A percentile compares a stretch with the other conserved stretches of the same genome.
These are phyloP conservation scores for Pogonocichla stellata DNA, from an alignment of 2,113 vertebrate genomes.

Conservation along the genomic window DNA sequence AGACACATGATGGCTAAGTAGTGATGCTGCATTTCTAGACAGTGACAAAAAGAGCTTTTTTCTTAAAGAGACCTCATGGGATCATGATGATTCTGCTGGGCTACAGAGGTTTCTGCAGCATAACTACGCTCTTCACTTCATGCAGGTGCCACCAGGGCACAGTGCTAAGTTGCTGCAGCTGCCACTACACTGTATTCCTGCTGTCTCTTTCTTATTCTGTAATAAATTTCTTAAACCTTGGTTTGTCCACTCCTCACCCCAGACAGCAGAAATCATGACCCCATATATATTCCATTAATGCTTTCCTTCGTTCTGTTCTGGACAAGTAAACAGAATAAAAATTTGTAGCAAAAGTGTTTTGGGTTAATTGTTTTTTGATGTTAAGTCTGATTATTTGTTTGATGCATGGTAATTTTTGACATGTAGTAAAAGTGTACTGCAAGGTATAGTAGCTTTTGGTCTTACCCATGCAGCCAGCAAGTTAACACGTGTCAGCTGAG, in stretches of 20 bases:
- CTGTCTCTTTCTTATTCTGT: background rate
- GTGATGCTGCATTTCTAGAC: background rate
- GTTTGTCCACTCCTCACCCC: background rate
- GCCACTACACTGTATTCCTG: background rate
- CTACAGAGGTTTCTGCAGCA: background rate
- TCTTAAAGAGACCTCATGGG: background rate
- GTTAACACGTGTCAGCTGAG: slow-evolving; percentile 35
- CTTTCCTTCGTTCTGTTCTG: background rate
- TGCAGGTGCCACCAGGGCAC: background rate
- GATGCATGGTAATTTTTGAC: background rate
- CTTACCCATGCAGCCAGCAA: slow-evolving; percentile 20
- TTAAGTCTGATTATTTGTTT: background rate
- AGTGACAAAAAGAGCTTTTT: background rate
- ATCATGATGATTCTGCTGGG: background rate
- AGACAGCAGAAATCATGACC: background rate
- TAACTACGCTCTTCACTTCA: fast-evolving
- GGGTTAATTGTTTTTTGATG: background rate
- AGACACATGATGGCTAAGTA: background rate
- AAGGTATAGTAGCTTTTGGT: background rate
- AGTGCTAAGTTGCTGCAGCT: background rate
- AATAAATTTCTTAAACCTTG: background rate
- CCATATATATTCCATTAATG: background rate
- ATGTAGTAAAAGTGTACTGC: background rate
- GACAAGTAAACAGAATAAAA: background rate
- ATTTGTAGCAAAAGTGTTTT: background rate